phyloP scores from a whole-genome alignment of 1,140 invertebrate species.

The Drosophila guanche region DNA sequence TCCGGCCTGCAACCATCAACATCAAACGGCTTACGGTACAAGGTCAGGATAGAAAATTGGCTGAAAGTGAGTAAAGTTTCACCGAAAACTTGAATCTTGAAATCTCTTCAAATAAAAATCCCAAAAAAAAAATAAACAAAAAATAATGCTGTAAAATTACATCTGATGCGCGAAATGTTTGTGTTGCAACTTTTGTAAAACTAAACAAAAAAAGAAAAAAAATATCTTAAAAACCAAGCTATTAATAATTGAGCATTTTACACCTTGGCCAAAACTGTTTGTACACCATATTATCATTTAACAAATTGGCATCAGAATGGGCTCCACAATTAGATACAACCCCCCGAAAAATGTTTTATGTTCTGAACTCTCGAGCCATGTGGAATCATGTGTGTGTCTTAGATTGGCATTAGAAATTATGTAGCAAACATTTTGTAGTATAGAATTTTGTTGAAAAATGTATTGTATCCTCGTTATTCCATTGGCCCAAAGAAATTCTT shows the following conservation, averaged over 20 bases:
- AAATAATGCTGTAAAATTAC: conserved; percentile 70
- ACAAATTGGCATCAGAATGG: conserved; percentile 62
- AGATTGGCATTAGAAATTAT: conserved; percentile 42
- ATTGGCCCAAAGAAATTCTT: conserved; percentile 33
- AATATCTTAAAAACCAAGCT: conserved; percentile 23
- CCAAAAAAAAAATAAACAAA: conserved; percentile 43
- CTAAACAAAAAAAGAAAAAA: conserved; percentile 25
- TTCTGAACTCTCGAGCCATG: conserved; percentile 47
- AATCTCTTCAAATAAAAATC: conserved; percentile 36
- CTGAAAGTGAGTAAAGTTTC: conserved; percentile 83
- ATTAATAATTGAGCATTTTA: conserved; percentile 66
- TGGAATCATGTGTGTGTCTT: conserved; percentile 59
- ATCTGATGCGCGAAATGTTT: conserved; percentile 78
- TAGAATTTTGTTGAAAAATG: conserved; percentile 15
- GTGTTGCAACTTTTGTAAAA: conserved; percentile 77
- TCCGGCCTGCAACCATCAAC: conserved; percentile 72
- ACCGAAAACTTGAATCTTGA: conserved; percentile 68
- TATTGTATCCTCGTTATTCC: conserved; percentile 57
- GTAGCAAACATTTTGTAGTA: conserved; percentile 27
- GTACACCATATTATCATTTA: conserved; percentile 71
- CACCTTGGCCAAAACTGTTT: conserved; percentile 66
- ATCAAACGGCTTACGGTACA: conserved; percentile 80
- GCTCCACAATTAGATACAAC: conserved; percentile 26
- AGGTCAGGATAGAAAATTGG: conserved; percentile 83
- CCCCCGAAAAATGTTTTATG: conserved; percentile 15